Base-by-base conservation (phyloP, 2,113 vertebrate genomes). In the Ophiodon elongatus region DNA sequence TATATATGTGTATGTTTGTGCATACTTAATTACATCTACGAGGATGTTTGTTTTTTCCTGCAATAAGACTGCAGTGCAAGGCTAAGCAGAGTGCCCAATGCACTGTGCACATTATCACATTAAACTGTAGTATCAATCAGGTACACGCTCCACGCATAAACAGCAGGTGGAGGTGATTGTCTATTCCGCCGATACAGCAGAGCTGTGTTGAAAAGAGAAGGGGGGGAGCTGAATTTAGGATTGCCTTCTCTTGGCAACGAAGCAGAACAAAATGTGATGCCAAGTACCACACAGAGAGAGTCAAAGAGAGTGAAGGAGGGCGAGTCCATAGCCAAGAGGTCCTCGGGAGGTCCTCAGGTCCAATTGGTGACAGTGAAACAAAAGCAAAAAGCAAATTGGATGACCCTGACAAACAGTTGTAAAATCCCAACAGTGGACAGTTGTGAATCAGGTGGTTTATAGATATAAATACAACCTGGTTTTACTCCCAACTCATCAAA, bases 201-300 rank as follows among this genome's bases (percentile, higher is more conserved):
- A 47, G 54, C 39, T 41, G 65, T 25, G 27, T 31, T 64, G 47
- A 33, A 25, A 54, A 70, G 59, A 63, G 17, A 70, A 69, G 25
- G n/a, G 19, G n/a, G 52, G 23, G 54, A 25, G 73, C 23, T 41
- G 23, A 43, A 59, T 60, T 50, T 47, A 71, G 29, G 59, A 57
- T 71, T 69, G 76, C 59, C 57, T 79, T 33, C 15, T 59, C 39
- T 82, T 73, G 76, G 75, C 81, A 33, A 85, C 81, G 64, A 1
- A 75, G 60, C 27, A 83, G 56, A 68, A 80, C 54, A 27, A 59
- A 89, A 43, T 72, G 84, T 82, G 69, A 10, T 68, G 4, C 83
- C 14, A 56, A 82, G 72, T 74, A 78, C 79, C 92, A 90, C 91
- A 90, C 90, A 92, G 90, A 91, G 89, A 89, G 92, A 87, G 73